These are phyloP conservation scores for Papilio gigon DNA, from an alignment of 2,888 invertebrate genomes.

Conservation along the genomic window DNA sequence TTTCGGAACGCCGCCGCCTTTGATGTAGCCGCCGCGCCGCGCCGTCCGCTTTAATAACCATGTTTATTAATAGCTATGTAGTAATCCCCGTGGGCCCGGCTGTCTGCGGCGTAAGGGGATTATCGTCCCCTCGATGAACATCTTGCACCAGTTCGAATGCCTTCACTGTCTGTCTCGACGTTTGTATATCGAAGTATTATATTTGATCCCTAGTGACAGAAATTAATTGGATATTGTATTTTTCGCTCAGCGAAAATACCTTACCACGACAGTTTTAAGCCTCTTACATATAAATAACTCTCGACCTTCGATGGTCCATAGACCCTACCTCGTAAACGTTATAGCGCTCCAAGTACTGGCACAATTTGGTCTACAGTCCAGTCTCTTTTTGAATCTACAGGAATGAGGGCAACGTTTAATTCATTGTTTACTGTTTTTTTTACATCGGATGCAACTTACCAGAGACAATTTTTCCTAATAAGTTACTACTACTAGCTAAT, in stretches of 20 bases:
- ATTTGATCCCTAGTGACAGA: constrained; percentile 18
- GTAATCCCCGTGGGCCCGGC: constrained; percentile 38
- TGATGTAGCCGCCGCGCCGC: constrained; percentile 44
- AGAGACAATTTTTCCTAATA: too few species aligned
- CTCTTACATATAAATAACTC: neutral
- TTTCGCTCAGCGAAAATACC: constrained; percentile 10
- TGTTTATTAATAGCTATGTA: constrained; percentile 35
- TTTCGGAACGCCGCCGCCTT: constrained; percentile 48
- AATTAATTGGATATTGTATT: constrained; percentile 21
- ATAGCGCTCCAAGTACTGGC: neutral
- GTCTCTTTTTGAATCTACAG: neutral
- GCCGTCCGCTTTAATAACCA: constrained; percentile 36
- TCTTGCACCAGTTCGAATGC: constrained; percentile 1
- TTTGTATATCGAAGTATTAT: constrained; percentile 8
- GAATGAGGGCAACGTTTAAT: too few species aligned
- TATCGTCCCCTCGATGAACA: constrained; percentile 6
- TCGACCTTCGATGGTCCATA: neutral
- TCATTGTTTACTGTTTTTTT: too few species aligned
- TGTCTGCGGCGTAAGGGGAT: constrained; percentile 26
- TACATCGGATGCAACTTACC: too few species aligned
- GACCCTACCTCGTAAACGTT: neutral
- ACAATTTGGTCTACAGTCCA: neutral
- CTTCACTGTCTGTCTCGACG: constrained; percentile 12
- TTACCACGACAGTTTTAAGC: neutral
- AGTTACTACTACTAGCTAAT: too few species aligned